phyloP scores from a whole-genome alignment of 2,888 invertebrate species.

The Coenonympha glycerion region DNA sequence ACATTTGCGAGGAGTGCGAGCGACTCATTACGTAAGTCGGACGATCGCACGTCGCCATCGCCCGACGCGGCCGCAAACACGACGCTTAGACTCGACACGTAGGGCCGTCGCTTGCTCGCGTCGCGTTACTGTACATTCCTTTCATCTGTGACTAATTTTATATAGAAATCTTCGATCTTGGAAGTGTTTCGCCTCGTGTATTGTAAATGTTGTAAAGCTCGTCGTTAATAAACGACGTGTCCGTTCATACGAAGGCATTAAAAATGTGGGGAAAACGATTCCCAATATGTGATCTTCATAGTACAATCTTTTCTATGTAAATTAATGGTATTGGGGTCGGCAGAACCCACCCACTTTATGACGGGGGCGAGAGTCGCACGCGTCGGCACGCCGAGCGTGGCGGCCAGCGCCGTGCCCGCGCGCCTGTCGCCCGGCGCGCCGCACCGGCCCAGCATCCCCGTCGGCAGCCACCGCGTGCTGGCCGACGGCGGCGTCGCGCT shows the following conservation, averaged over 20 bases:
- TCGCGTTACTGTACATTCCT: background rate
- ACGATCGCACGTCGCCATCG: conserved; percentile 67
- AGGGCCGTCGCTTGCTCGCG: background rate
- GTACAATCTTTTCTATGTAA: background rate
- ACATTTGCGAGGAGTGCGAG: conserved; percentile 97
- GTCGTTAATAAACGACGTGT: background rate
- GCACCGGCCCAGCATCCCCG: conserved; percentile 73
- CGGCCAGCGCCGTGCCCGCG: conserved; percentile 47
- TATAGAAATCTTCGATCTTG: background rate
- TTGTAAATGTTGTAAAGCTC: background rate
- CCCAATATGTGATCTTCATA: background rate
- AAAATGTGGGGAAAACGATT: background rate
- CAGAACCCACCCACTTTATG: conserved; percentile 79
- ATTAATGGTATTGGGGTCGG: conserved; percentile 48
- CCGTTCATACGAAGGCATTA: too few relatives aligned
- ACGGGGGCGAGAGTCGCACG: conserved; percentile 86
- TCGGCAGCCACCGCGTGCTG: conserved; percentile 72
- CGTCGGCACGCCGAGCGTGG: conserved; percentile 78
- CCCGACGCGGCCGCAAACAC: conserved; percentile 79
- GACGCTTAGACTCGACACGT: background rate
- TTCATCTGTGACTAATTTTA: background rate
- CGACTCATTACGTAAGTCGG: conserved; percentile 97
- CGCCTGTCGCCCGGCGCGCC: conserved; percentile 60
- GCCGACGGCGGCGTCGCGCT: conserved; percentile 70
- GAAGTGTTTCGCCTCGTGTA: background rate